Percentiles rank a stretch among this genome's conserved stretches.
These are phyloP conservation scores for Gasterosteus aculeatus DNA, from an alignment of 2,113 vertebrate genomes.

Conservation along the genomic window DNA sequence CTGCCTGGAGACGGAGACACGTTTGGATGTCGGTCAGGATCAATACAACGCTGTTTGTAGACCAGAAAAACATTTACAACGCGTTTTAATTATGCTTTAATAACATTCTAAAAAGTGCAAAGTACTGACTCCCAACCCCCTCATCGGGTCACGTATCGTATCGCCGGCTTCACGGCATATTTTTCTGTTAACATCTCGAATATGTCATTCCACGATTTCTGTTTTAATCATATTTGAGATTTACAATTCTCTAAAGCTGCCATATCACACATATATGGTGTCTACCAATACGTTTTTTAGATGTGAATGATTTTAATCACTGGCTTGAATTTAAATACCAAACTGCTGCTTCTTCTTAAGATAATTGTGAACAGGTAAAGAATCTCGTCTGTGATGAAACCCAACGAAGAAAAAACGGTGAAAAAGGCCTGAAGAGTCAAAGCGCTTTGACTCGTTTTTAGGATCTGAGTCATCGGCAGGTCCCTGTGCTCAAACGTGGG, in stretches of 20 bases:
- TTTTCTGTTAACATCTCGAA: no score
- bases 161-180: no score
- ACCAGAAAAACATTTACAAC: neutral
- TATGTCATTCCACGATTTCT: neutral
- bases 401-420: neutral
- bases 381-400: neutral
- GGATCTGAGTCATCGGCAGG: neutral
- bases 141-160: no score
- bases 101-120: no score
- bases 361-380: no score
- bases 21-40: neutral
- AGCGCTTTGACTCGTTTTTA: no score
- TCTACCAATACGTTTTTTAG: no score
- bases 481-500: neutral
- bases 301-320: no score
- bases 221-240: neutral
- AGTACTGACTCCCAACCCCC: no score
- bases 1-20: neutral
- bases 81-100: no score
- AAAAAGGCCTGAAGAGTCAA: neutral
- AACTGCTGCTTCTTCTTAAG: neutral
- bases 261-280: neutral
- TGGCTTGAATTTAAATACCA: no score
- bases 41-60: neutral
- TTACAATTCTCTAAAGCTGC: neutral